Conservation (phyloP, 2,888 invertebrate species). For the Polyommatus iphigenia region DNA sequence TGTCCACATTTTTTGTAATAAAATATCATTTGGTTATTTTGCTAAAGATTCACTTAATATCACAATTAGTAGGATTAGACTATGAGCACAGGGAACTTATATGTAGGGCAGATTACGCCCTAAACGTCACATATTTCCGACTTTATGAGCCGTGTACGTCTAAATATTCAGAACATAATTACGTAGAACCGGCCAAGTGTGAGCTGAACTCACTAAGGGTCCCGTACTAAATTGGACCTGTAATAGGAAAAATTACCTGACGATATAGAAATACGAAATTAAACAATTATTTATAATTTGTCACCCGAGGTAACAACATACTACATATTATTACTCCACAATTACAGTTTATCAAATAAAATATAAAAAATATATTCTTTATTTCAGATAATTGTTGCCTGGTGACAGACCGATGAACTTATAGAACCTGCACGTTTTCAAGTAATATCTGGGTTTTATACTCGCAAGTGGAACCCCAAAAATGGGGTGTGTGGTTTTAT, state of each 20-base stretch:
- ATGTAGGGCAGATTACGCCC: not conserved
- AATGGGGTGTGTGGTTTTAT: constrained; percentile 16
- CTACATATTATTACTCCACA: no score
- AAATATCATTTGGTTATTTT: no score
- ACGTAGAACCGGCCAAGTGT: constrained; percentile 21
- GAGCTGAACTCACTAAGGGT: not conserved
- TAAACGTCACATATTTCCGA: constrained; percentile 39
- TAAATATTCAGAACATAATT: constrained; percentile 41
- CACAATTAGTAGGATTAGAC: not conserved
- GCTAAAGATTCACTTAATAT: not conserved
- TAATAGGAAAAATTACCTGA: no score
- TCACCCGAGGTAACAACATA: no score
- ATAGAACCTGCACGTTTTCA: not conserved
- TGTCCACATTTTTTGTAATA: no score
- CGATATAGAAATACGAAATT: no score
- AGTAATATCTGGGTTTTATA: not conserved
- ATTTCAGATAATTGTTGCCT: no score
- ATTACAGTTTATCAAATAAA: no score
- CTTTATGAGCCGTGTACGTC: constrained; percentile 41
- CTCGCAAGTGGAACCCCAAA: not conserved
- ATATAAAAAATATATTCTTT: no score
- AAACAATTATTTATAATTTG: no score
- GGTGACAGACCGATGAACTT: not conserved
- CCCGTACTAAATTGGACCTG: no score
- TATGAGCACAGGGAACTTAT: not conserved